Evolutionary conservation across 2,113 vertebrate species (phyloP).

Genomic region (Haliaeetus leucogaster): DNA sequence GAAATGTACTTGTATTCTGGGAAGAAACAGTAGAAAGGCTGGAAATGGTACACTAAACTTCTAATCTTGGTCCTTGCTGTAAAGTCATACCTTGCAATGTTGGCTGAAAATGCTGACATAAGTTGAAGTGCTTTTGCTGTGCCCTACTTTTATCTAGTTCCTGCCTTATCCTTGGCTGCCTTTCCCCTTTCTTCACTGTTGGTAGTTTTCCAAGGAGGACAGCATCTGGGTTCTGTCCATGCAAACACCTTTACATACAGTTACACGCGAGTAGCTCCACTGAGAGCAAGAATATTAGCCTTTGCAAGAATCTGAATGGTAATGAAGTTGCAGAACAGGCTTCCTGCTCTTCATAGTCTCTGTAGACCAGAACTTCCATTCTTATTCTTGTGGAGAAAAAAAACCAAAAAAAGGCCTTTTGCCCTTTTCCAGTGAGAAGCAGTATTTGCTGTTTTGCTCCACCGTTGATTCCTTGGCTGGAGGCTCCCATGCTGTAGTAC

Average conservation of each 20-base stretch:
- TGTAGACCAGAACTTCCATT: neutral
- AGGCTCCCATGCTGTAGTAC: neutral
- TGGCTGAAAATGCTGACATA: neutral
- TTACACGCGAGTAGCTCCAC: neutral
- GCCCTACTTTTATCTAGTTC: neutral
- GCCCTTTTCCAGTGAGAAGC: neutral
- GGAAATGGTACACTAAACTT: neutral
- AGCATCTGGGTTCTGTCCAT: neutral
- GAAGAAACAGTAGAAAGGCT: neutral
- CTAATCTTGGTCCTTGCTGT: neutral
- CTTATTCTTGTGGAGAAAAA: neutral
- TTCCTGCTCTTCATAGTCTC: neutral
- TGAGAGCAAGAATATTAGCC: neutral
- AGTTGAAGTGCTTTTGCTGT: neutral
- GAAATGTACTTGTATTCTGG: neutral
- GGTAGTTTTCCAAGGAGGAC: neutral
- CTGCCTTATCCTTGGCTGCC: neutral
- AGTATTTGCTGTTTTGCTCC: neutral
- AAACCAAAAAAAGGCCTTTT: neutral
- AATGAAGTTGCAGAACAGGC: neutral
- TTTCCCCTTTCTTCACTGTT: neutral
- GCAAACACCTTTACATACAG: neutral
- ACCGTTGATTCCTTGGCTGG: neutral
- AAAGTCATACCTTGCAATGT: neutral
- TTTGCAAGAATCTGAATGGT: neutral